Evolutionary conservation across 1,140 invertebrate genomes (phyloP), one percentile per base, ranked within the genome.

Genomic region (Sitodiplosis mosellana): DNA sequence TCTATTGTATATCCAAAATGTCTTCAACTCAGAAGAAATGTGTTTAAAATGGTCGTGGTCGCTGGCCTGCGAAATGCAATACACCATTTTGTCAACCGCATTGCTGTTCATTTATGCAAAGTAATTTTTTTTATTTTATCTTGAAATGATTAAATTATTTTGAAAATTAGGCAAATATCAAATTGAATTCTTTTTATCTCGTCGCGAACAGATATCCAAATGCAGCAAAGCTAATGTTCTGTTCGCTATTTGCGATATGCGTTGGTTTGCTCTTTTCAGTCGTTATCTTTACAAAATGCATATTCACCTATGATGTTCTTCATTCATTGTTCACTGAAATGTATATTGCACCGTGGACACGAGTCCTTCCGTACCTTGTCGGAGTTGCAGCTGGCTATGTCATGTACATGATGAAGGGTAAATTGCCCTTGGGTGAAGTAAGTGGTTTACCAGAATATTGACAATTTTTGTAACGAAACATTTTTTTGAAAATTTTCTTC

Each of bases 31-130:
- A 51, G 56, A 66, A 0, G 65, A 71, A 22, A 66, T 75, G 67
- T 87, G 86, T 54, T 69, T 85, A 64, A 74, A 74, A 4, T 86
- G 82, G 78, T 77, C 79, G 19, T 89, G 86, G 86, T 88, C 85
- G 54, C 55, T 89, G 40, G 76, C 83, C 14, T 77, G 77, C 48
- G 86, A 89, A 58, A 85, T 83, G 73, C 83, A 87, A 63, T 83
- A 81, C 56, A 87, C 78, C 55, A 55, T 78, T 7, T 58, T 84
- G 46, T 63, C 61, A 33, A 59, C 60, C 0, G 52, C 69, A 14
- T 44, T 77, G 1, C 53, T 77, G 12, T 65, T 76, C 14, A 48
- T 75, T 5, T 76, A 73, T 20, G 63, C 63, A 20, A 63, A 64
- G 73, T 77, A 62, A 69, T 65, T 61, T 48, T 49, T 22, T 57